Evolutionary conservation across 2,888 invertebrate genomes (phyloP), one percentile per base, ranked within the genome.

Genomic region (Cylindroiulus punctatus): DNA sequence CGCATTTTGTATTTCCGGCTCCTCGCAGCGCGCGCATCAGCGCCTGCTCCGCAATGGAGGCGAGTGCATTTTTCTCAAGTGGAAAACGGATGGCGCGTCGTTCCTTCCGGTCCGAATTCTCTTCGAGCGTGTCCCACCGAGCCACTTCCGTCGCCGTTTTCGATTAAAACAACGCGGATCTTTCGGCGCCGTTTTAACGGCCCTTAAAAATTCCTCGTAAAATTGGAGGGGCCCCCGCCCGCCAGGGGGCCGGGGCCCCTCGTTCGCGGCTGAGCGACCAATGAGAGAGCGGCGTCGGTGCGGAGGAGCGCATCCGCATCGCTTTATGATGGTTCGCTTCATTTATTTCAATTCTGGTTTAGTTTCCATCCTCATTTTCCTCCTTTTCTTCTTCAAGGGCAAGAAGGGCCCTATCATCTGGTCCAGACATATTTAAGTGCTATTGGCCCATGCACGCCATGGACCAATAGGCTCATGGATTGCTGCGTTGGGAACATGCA

Each of bases 141-240:
- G 65, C 65, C 26, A 65, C 65, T 65, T 65, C 65, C 65, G 65
- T 1, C 65, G 8, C 19, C 26, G 22, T 65, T 65, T 65, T 65
- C 65, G 65, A 65, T 65, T 65, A 65, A 65, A 65, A 65, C 17
- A 22, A 65, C 19, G 65, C 65, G 19, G 26, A 12, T 44, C 44
- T 5, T 44, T 44, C 44, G 26, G 5, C 65, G 26, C 26, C 8
- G 8, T 65, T 65, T 65, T 65, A 65, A 65, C 65, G 65, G 26
- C 65, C 65, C 65, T 65, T 65, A 26, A 65, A 65, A 65, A 65
- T 65, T 65, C 65, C 65, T 65, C 19, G 19, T 65, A 65, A 65
- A 65, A 65, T 65, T 26, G 65, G 1, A 8, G 5, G 8, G 17
- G 12, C n/a, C 10, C 52, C 52, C 52, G 17, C 19, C 52, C 19